These are phyloP conservation scores for Eristalis pertinax DNA, from an alignment of 2,888 invertebrate species.

Conservation along the genomic window DNA sequence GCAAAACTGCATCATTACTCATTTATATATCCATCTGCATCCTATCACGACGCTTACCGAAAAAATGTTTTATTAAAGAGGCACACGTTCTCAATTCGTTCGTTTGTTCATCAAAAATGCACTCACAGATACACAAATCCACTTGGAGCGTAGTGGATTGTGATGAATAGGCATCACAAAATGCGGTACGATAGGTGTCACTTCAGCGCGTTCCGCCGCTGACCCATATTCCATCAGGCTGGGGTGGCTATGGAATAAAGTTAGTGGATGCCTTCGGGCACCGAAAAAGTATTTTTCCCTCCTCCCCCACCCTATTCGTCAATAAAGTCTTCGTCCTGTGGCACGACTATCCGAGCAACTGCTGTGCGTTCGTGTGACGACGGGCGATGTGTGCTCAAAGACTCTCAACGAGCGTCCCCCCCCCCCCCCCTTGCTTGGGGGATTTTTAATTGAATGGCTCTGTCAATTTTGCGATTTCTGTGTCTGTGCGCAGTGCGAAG, in stretches of 20 bases:
- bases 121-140: conserved; percentile 15
- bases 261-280: neutral
- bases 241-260: conserved; percentile 13
- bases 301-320: neutral
- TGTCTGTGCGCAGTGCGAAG: neutral
- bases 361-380: neutral
- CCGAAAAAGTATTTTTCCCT: conserved; percentile 4
- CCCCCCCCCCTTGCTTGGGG: conserved; percentile 45
- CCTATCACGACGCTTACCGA: neutral
- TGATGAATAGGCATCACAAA: conserved; percentile 55
- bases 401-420: conserved; percentile 6
- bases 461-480: conserved; percentile 47
- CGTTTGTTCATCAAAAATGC: conserved; percentile 40
- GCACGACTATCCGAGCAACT: neutral
- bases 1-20: conserved; percentile 60
- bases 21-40: conserved; percentile 31
- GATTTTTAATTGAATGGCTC: conserved; percentile 63
- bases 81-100: conserved; percentile 36
- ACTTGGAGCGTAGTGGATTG: conserved; percentile 13
- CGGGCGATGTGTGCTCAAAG: conserved; percentile 27
- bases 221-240: conserved; percentile 42
- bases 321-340: conserved; percentile 17
- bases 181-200: conserved; percentile 46
- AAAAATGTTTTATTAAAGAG: conserved; percentile 57
- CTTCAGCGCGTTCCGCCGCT: conserved; percentile 36